These are phyloP conservation scores for Caenorhabditis briggsae DNA, from an alignment of 1,140 invertebrate species.

Conservation along the genomic window DNA sequence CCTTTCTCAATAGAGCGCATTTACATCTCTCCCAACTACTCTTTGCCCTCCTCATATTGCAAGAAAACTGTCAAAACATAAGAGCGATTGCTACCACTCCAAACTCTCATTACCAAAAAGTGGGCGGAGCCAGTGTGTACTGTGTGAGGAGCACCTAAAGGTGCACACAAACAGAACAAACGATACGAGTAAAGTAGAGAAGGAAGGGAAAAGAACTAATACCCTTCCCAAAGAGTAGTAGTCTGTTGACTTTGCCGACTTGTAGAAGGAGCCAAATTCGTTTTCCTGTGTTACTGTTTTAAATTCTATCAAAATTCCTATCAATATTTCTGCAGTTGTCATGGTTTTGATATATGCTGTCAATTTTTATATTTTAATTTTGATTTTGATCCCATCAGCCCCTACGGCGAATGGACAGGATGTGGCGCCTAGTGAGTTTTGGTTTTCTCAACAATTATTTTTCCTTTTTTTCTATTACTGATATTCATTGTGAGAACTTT, in stretches of 20 bases:
- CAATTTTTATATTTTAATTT: slow-evolving; percentile 15
- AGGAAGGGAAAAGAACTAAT: background rate
- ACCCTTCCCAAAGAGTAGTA: background rate
- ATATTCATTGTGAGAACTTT: background rate
- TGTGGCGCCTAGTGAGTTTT: background rate
- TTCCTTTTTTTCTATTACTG: background rate
- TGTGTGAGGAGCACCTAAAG: background rate
- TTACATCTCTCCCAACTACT: background rate
- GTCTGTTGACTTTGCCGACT: slow-evolving; percentile 16
- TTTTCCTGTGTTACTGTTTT: background rate
- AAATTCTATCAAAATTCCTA: background rate
- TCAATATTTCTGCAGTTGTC: background rate
- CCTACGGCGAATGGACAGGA: background rate
- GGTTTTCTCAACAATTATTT: background rate
- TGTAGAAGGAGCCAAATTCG: background rate
- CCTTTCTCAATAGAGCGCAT: no score
- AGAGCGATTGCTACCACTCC: background rate
- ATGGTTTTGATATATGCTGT: slow-evolving; percentile 13
- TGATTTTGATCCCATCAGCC: background rate
- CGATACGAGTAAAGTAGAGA: slow-evolving; percentile 3
- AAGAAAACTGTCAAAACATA: slow-evolving; percentile 45
- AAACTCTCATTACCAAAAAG: background rate
- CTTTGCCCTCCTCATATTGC: slow-evolving; percentile 22
- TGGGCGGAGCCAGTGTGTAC: slow-evolving; percentile 27
- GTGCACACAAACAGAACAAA: slow-evolving; percentile 48